Percentiles rank a stretch among this genome's conserved stretches.
phyloP scores from a whole-genome alignment of 2,888 invertebrate genomes.

The Mylabris sibirica region DNA sequence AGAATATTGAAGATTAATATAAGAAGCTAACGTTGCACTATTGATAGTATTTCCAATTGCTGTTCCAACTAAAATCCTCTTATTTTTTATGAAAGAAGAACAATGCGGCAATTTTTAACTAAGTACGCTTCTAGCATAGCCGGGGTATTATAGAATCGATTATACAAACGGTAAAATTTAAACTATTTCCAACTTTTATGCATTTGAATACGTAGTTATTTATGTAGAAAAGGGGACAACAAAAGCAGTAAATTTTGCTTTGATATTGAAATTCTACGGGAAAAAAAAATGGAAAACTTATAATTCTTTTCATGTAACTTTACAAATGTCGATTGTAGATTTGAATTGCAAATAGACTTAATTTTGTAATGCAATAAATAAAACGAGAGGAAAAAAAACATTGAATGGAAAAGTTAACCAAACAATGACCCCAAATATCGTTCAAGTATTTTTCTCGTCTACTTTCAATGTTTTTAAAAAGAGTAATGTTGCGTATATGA shows the following conservation, averaged over 20 bases:
- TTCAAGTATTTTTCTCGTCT: not conserved
- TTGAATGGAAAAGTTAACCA: not conserved
- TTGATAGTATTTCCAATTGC: no score
- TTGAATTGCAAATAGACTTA: not conserved
- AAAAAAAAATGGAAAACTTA: not conserved
- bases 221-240: not conserved
- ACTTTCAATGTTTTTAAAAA: no score
- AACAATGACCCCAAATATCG: not conserved
- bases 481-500: no score
- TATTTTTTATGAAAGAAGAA: not conserved
- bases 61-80: no score
- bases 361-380: not conserved
- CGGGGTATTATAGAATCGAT: not conserved
- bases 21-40: no score
- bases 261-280: not conserved
- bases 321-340: not conserved
- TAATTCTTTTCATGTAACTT: constrained; percentile 6
- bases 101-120: not conserved
- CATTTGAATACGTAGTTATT: constrained; percentile 1
- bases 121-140: not conserved
- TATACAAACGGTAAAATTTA: not conserved
- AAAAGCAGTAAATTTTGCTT: not conserved
- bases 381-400: not conserved
- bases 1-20: no score
- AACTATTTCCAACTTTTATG: constrained; percentile 1